Base-by-base conservation (phyloP, 2,113 vertebrate species). In the Sakesphorus luctuosus region DNA sequence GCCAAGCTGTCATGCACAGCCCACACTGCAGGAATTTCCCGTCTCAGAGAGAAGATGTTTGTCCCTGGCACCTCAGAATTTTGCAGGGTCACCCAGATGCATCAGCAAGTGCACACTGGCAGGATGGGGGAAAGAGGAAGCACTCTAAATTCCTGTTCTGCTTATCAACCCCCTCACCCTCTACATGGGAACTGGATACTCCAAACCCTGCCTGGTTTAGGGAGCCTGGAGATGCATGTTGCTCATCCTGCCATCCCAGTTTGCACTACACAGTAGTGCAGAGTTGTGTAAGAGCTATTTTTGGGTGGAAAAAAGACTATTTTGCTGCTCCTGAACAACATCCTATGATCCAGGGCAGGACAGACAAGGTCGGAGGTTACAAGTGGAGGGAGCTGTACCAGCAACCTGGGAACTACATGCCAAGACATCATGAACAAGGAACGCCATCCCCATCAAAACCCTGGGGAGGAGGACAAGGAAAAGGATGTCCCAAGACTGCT, bases 281-380 rank as follows among this genome's bases (percentile, higher is more conserved):
- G 4, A 3, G 24, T 2, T 76, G 80, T 79, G 52, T 35, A 69
- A 94, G 47, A 77, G 53, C 35, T 17, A 8, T 5, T 29, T 38
- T 49, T 26, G 73, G 11, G 18, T 26, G 44, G 14, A 40, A 58
- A 69, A 65, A 49, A 55, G 9, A 11, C 3, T 8, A 0, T 67
- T 63, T 40, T n/a, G 40, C 43, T 63, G 77, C 56, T 87, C 74
- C 46, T 26, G 78, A 36, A 11, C 47, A 75, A 31, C 43, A 11
- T 44, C 49, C 33, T 5, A 7, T 18, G 59, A 43, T 9, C 18
- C 68, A 23, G 31, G 52, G 47, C 0, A 1, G 61, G 69, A 84
- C 0, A 2, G 10, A 44, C 0, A 0, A 43, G 28, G 56, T 6
- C 2, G 3, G 78, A 50, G 67, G 55, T 67, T n/a, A 13, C 0